Evolutionary conservation across 2,113 vertebrate genomes (phyloP).

Genomic region (Cyanoramphus novaezelandiae): DNA sequence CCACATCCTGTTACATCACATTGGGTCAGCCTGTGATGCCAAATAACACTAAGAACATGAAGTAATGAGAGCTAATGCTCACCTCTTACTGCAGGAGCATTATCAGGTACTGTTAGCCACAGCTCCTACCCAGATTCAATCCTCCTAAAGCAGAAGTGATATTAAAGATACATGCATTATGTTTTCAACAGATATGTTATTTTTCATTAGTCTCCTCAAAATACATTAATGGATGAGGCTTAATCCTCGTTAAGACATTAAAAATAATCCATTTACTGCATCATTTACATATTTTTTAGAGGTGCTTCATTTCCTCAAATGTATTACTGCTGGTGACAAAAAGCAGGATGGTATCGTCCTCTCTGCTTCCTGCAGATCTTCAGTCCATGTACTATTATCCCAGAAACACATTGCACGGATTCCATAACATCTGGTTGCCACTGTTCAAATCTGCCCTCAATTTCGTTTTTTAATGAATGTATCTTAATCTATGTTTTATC

Average conservation of each 20-base stretch:
- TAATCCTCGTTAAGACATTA: not conserved
- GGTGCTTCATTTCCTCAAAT: not conserved
- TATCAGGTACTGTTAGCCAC: conserved; percentile 6
- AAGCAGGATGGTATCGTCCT: not conserved
- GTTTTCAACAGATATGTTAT: not conserved
- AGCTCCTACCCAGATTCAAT: not conserved
- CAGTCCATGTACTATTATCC: not conserved
- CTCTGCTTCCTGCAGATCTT: not conserved
- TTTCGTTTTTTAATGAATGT: not conserved
- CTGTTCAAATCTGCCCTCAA: not conserved
- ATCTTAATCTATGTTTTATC: not conserved
- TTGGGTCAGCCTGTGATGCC: not conserved
- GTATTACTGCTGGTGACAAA: not conserved
- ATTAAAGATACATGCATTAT: not conserved
- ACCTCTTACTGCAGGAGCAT: not conserved
- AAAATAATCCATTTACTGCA: not conserved
- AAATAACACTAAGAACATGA: not conserved
- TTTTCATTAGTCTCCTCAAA: conserved; percentile 22
- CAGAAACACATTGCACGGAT: not conserved
- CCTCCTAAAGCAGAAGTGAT: not conserved
- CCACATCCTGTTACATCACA: conserved; percentile 39
- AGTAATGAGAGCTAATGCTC: conserved; percentile 36
- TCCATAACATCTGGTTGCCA: not conserved
- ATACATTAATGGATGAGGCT: not conserved
- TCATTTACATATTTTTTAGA: not conserved